Evolutionary conservation across 2,888 invertebrate genomes (phyloP).

Genomic region (Elysia crispata): DNA sequence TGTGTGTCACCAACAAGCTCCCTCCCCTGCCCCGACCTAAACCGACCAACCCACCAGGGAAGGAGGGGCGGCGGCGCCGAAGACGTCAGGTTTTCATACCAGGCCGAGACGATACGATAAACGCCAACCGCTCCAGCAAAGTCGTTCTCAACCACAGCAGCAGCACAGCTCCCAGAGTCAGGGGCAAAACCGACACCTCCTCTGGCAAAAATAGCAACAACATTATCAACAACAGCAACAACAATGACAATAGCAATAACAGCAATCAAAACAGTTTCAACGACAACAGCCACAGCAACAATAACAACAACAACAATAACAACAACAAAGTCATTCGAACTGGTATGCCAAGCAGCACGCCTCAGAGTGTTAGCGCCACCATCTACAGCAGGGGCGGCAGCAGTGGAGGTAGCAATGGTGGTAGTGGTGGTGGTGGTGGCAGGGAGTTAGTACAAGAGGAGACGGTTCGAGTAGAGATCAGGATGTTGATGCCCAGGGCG

Average conservation of each 20-base stretch:
- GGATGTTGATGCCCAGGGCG: conserved; percentile 12
- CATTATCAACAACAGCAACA: too few relatives aligned
- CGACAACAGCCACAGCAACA: too few relatives aligned
- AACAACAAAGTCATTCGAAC: too few relatives aligned
- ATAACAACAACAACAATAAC: too few relatives aligned
- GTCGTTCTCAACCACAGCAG: background rate
- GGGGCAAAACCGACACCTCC: background rate
- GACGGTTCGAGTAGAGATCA: conserved; percentile 19
- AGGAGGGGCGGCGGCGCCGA: background rate
- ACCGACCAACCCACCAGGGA: background rate
- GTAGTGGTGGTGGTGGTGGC: too few relatives aligned
- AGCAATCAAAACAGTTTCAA: too few relatives aligned
- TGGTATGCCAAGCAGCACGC: too few relatives aligned
- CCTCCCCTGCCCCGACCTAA: background rate
- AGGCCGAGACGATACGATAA: background rate
- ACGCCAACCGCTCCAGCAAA: background rate
- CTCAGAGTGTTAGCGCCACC: too few relatives aligned
- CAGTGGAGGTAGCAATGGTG: too few relatives aligned
- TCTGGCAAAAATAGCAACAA: background rate
- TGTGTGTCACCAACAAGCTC: conserved; percentile 12
- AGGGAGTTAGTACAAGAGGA: background rate
- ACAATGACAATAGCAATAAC: too few relatives aligned
- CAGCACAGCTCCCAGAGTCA: too few relatives aligned
- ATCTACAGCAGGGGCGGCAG: too few relatives aligned
- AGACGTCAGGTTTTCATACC: background rate